Percentiles rank a stretch among this genome's conserved stretches.
These are phyloP conservation scores for Dendrocincla tyrannina DNA, from an alignment of 2,797 vertebrate genomes.

Conservation along the genomic window DNA sequence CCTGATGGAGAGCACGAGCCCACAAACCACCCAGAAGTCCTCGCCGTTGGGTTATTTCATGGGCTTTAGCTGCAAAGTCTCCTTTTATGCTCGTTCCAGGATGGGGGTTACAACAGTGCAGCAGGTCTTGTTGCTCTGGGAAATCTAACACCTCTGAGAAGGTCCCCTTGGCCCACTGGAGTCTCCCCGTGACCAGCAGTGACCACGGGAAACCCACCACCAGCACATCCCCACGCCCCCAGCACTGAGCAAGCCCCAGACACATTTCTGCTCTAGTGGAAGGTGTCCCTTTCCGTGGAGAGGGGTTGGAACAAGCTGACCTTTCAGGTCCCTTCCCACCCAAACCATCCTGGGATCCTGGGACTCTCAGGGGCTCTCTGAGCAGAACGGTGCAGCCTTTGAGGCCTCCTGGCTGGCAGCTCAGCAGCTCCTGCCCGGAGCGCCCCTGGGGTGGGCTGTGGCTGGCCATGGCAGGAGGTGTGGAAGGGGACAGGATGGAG, in stretches of 20 bases:
- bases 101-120: not conserved
- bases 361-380: accelerated
- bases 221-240: not conserved
- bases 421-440: not conserved
- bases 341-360: not conserved
- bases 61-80: not conserved
- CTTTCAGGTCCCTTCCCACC: not conserved
- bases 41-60: accelerated
- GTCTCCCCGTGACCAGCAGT: accelerated
- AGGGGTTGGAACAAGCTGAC: accelerated
- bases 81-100: not conserved
- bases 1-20: not conserved
- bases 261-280: not conserved
- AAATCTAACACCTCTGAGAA: not conserved
- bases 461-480: not conserved
- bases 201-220: not conserved
- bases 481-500: not conserved
- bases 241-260: not conserved
- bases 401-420: not conserved
- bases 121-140: not conserved
- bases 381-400: not conserved
- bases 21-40: accelerated
- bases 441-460: accelerated
- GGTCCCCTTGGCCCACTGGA: not conserved
- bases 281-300: accelerated